A percentile compares a stretch with the other conserved stretches of the same genome.
Evolutionary conservation across 2,113 vertebrate species (phyloP).

Genomic region (Oryctolagus cuniculus): DNA sequence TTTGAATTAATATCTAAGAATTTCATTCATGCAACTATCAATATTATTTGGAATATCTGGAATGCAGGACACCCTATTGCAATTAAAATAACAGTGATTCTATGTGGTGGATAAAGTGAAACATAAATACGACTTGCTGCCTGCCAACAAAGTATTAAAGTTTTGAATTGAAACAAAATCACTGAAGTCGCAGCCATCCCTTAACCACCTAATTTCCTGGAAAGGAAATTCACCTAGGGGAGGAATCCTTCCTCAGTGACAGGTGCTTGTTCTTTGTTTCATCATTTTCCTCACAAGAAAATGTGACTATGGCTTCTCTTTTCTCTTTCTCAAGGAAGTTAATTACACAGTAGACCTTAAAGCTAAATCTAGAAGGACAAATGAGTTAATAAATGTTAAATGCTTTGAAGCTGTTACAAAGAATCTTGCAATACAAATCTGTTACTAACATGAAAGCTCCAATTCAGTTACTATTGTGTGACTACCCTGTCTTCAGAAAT

Average conservation of each 20-base stretch:
- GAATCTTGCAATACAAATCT: constrained; percentile 29
- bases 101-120: background rate
- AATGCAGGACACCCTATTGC: background rate
- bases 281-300: constrained; percentile 9
- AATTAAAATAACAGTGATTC: constrained; percentile 42
- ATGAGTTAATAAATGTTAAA: constrained; percentile 62
- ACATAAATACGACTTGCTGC: background rate
- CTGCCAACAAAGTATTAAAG: constrained; percentile 39
- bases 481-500: background rate
- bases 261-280: background rate
- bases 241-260: background rate
- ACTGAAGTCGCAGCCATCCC: constrained; percentile 9
- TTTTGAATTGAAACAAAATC: constrained; percentile 29
- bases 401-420: constrained; percentile 55
- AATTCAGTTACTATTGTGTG: background rate
- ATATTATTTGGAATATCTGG: background rate
- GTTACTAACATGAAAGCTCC: background rate
- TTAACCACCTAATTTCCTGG: constrained; percentile 31
- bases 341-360: constrained; percentile 64
- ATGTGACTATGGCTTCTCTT: background rate
- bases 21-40: background rate
- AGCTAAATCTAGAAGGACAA: constrained; percentile 62
- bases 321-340: constrained; percentile 56
- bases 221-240: background rate
- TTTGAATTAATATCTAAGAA: background rate